Conservation (phyloP, 2,888 invertebrate species). For the Mechanitis messenoides region DNA sequence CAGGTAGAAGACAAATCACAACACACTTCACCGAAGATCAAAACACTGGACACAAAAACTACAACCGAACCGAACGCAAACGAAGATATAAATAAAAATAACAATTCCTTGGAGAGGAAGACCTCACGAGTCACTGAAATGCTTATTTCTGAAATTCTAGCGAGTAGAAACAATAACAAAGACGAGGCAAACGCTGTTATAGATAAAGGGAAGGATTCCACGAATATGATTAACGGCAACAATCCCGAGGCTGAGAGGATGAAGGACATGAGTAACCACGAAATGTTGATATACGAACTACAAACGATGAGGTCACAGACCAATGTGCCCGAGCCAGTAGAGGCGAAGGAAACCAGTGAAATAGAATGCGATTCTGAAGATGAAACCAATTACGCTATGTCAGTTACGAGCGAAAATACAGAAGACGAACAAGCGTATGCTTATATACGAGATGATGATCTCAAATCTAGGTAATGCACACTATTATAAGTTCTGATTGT, state of each 20-base stretch:
- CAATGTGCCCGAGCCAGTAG: slow-evolving; percentile 52
- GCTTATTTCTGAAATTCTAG: slow-evolving; percentile 72
- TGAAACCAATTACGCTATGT: slow-evolving; percentile 61
- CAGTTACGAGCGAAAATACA: slow-evolving; percentile 56
- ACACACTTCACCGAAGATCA: slow-evolving; percentile 56
- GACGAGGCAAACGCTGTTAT: slow-evolving; percentile 65
- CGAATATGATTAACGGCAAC: slow-evolving; percentile 48
- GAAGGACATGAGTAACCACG: slow-evolving; percentile 79
- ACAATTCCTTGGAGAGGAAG: slow-evolving; percentile 66
- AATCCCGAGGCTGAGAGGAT: slow-evolving; percentile 52
- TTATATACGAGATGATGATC: slow-evolving; percentile 67
- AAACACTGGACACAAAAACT: slow-evolving; percentile 38
- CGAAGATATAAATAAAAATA: slow-evolving; percentile 55
- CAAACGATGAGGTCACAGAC: slow-evolving; percentile 79
- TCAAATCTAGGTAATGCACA: slow-evolving; percentile 60
- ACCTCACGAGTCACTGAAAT: slow-evolving; percentile 70
- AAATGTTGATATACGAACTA: slow-evolving; percentile 82
- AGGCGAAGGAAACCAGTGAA: slow-evolving; percentile 43
- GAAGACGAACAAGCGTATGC: slow-evolving; percentile 69
- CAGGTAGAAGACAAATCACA: slow-evolving; percentile 65
- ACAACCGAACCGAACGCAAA: slow-evolving; percentile 40
- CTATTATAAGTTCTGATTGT: too few relatives aligned
- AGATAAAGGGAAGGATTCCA: slow-evolving; percentile 66
- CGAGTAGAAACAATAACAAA: slow-evolving; percentile 69
- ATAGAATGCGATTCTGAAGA: slow-evolving; percentile 61